Evolutionary conservation across 2,888 invertebrate species (phyloP), one percentile per base, ranked within the genome.

Genomic region (Drosophila stalkeri): DNA sequence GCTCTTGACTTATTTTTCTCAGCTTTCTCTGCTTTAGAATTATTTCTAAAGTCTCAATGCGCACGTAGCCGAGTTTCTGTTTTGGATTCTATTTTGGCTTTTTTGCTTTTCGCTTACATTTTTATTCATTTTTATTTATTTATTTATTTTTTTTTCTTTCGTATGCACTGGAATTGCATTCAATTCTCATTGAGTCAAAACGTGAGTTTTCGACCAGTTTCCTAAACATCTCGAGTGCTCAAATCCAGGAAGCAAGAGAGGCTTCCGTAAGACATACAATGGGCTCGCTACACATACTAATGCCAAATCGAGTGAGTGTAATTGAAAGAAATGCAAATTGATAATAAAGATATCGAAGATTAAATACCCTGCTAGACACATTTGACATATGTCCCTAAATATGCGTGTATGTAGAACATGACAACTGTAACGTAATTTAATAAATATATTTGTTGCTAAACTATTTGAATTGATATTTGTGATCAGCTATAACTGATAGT

Each of bases 1-100:
- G 35, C 74, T 14, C 46, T 78, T 72, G 89, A 75, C 82, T 60
- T 71, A 66, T 64, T 71, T 67, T 80, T 66, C 89, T 64, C 65
- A 35, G 74, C 87, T 89, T 87, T 84, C 83, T 73, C 76, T 64
- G 72, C 23, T 74, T 35, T 67, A 44, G 4, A 9, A 54, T 51
- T 47, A 64, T 57, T 47, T 35, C 43, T 61, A 23, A 64, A 46
- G 56, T 80, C 65, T 69, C 56, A 66, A 63, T 73, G 56, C 70
- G 70, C 85, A 85, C 85, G 85, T 85, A 87, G 51, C 44, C 43
- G 39, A 66, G 82, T 89, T 79, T 76, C 41, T 75, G 57, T 46
- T 70, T 77, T 73, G 43, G 68, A 41, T 67, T 57, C 52, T 80
- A 78, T 66, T 86, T 68, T 49, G 43, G 31, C 56, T 75, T 84